Base-by-base conservation (phyloP, 2,888 invertebrate genomes). In the Tuta absoluta region DNA sequence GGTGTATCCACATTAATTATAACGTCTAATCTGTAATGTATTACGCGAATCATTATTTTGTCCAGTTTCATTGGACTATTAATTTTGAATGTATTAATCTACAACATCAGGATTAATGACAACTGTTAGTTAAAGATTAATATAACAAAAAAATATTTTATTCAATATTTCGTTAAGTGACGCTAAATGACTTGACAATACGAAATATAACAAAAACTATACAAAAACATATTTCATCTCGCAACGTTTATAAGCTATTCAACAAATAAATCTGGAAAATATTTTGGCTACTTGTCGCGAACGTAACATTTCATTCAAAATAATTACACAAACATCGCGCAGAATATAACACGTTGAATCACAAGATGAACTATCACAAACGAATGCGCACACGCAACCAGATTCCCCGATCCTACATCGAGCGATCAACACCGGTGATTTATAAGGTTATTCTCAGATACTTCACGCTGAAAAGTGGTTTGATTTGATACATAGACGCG, bases 401-500 rank as follows among this genome's bases (percentile, higher is more conserved):
- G 49, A 64, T 64, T 63, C 63, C 61, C 11, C 49, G 48, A 11
- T 62, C 49, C 56, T 14, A 33, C 56, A 56, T 28, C 56, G 33
- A 56, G 56, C 33, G 56, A n/a, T 49, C 53, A 53, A 23, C 38
- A 41, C 61, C n/a, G 23, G 59, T 71, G 69, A 75, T 71, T 70
- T 72, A 72, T 68, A 64, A 67, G 69, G 67, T 71, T 75, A 72
- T 68, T 75, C 72, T 76, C 64, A 72, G 74, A 72, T 72, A 73
- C 69, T 63, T 17, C 63, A 49, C 68, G 72, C 69, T 73, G 72
- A 73, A 67, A 72, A 66, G 64, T 66, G 66, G 66, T 66, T 66
- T 66, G 66, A 66, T 66, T 66, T 64, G 66, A 66, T 66, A 66
- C 66, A 64, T 64, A 79, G 84, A 87, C 82, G 75, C 76, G 78